Conservation (phyloP, 2,797 vertebrate genomes). For the Eulemur rubriventer region DNA sequence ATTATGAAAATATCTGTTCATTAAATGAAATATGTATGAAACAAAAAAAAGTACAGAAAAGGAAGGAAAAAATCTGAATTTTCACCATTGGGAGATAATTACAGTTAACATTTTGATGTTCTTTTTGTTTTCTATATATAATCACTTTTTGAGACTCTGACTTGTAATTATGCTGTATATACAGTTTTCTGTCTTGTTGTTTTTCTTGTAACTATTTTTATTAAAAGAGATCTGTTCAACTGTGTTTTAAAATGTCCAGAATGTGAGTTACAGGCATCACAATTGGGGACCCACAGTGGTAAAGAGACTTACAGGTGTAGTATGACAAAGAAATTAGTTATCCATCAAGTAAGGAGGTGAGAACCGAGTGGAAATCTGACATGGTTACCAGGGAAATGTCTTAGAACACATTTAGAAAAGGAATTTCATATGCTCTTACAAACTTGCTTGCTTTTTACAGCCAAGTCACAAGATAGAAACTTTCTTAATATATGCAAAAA, state of each 20-base stretch:
- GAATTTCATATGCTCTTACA: background rate
- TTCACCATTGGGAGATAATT: slow-evolving; percentile 34
- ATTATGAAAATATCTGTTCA: slow-evolving; percentile 34
- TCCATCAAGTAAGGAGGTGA: background rate
- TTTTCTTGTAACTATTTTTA: background rate
- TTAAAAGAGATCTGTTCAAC: background rate
- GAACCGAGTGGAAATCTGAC: background rate
- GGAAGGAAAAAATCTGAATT: background rate
- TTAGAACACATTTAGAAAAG: slow-evolving; percentile 12
- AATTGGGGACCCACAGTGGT: background rate
- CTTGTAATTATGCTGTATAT: slow-evolving; percentile 9
- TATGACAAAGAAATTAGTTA: background rate
- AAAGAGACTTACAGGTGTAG: background rate
- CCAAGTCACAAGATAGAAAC: background rate
- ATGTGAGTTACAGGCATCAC: background rate
- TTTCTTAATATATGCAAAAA: background rate
- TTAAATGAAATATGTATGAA: slow-evolving; percentile 25
- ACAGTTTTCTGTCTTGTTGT: slow-evolving; percentile 36
- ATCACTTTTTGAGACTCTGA: slow-evolving; percentile 46
- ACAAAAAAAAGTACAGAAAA: background rate
- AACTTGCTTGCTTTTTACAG: slow-evolving; percentile 35
- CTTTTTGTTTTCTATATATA: slow-evolving; percentile 37
- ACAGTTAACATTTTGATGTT: slow-evolving; percentile 40
- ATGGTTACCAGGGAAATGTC: slow-evolving; percentile 49
- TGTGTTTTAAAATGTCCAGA: background rate